Conservation (phyloP, 2,797 vertebrate genomes). For the Hippopotamyrus pictus region DNA sequence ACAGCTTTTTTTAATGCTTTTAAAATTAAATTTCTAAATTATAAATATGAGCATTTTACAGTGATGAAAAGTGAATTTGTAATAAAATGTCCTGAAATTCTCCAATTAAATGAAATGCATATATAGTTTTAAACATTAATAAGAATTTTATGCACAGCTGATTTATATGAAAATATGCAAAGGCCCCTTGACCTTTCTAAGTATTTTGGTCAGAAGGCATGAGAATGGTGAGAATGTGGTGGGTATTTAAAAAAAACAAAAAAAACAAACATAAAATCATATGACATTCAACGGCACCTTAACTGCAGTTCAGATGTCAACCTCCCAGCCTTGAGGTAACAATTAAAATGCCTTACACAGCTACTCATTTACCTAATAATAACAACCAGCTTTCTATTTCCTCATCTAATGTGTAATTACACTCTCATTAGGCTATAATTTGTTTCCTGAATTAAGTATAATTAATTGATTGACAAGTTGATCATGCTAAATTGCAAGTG, state of each 20-base stretch:
- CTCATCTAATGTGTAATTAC: conserved; percentile 37
- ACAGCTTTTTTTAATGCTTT: background rate
- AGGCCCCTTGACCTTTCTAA: background rate
- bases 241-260: conserved; percentile 5
- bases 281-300: conserved; percentile 21
- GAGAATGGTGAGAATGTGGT: conserved; percentile 12
- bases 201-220: conserved; percentile 9
- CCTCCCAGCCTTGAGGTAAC: conserved; percentile 28
- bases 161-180: background rate
- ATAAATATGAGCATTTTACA: background rate
- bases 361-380: conserved; percentile 28
- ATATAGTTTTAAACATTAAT: background rate
- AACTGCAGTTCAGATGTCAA: conserved; percentile 24
- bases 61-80: background rate
- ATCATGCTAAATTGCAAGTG: conserved; percentile 28
- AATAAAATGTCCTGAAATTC: background rate
- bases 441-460: conserved; percentile 39
- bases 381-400: conserved; percentile 27
- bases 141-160: background rate
- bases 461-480: conserved; percentile 42
- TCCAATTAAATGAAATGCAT: background rate
- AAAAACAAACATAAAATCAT: background rate
- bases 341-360: conserved; percentile 24
- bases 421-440: conserved; percentile 35
- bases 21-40: background rate